phyloP scores from a whole-genome alignment of 35 echinoderm and acorn worm genomes.

The Heliocidaris tuberculata region DNA sequence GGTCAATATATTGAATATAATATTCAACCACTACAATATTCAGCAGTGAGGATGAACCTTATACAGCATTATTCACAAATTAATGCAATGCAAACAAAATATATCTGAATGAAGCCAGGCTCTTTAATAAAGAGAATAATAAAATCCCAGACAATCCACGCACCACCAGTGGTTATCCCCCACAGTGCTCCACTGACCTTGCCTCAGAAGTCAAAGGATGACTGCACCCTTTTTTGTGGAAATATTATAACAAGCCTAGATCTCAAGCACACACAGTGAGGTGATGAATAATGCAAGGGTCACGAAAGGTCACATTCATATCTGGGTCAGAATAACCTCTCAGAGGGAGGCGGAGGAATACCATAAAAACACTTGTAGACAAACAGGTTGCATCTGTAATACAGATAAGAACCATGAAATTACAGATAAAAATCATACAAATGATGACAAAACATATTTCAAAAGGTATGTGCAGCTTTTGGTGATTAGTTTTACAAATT shows the following conservation, averaged over 20 bases:
- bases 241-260: neutral
- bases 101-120: neutral
- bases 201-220: neutral
- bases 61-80: neutral
- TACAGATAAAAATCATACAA: no score
- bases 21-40: no score
- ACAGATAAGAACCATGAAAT: no score
- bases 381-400: no score
- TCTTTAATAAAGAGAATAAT: neutral
- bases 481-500: no score
- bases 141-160: neutral
- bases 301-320: neutral
- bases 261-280: neutral
- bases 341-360: neutral
- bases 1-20: no score
- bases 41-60: neutral
- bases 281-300: neutral
- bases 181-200: neutral
- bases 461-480: no score
- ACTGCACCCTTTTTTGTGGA: neutral
- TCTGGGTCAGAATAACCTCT: neutral
- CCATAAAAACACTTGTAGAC: neutral
- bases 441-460: no score
- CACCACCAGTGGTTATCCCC: neutral
- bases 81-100: neutral